Conservation (phyloP, 2,113 vertebrate genomes). For the Nycticebus coucang region DNA sequence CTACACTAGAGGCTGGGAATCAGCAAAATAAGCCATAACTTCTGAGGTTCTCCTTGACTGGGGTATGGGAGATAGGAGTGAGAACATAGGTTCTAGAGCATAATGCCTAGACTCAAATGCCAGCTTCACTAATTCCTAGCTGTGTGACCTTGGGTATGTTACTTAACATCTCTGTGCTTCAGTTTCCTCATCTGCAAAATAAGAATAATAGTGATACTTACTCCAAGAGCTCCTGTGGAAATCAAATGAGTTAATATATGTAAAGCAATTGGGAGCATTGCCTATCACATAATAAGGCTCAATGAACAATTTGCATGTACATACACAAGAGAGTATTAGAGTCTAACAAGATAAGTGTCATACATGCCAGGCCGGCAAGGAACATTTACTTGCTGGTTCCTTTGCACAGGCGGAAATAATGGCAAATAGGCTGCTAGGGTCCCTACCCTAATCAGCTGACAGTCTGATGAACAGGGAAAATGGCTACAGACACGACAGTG, state of each 20-base stretch:
- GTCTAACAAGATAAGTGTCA: background rate
- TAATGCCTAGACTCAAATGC: background rate
- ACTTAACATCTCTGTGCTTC: background rate
- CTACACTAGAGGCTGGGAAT: background rate
- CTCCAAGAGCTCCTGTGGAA: background rate
- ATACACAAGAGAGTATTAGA: background rate
- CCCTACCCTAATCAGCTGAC: background rate
- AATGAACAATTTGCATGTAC: background rate
- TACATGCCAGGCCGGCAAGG: background rate
- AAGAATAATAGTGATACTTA: background rate
- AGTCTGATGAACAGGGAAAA: background rate
- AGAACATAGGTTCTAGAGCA: background rate
- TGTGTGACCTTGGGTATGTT: background rate
- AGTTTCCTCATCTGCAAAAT: slow-evolving; percentile 20
- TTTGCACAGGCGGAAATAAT: background rate
- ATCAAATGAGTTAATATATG: background rate
- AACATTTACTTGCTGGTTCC: background rate
- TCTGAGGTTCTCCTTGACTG: background rate
- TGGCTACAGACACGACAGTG: background rate
- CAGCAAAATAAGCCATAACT: background rate
- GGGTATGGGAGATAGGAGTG: background rate
- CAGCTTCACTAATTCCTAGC: background rate
- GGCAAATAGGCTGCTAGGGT: background rate
- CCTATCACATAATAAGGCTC: background rate
- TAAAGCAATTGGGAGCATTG: background rate